A percentile compares a stretch with the other conserved stretches of the same genome.
These are phyloP conservation scores for Drosophila mulleri DNA, from an alignment of 2,888 invertebrate genomes.

Conservation along the genomic window DNA sequence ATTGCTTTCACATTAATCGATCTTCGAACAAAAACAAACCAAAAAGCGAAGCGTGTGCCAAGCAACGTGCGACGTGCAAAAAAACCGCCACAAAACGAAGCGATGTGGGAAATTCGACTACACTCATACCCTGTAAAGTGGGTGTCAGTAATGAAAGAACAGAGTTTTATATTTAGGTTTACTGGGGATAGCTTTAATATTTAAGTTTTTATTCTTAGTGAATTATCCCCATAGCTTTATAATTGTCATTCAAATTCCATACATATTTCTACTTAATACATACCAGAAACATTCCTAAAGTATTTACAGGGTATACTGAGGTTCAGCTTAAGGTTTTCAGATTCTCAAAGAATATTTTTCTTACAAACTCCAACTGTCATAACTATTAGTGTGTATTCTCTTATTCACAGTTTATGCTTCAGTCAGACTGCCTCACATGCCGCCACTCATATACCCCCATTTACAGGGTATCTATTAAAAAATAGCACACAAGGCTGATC, in stretches of 20 bases:
- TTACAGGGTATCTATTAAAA: not conserved
- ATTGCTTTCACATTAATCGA: slow-evolving; percentile 58
- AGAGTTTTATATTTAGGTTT: not conserved
- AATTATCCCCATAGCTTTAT: no score
- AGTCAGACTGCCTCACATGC: no score
- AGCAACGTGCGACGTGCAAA: slow-evolving; percentile 42
- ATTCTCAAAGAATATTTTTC: not conserved
- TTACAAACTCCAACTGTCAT: no score
- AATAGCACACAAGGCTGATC: slow-evolving; percentile 37
- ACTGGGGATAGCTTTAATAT: not conserved
- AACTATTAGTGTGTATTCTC: no score
- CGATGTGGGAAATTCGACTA: not conserved
- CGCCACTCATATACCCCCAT: no score
- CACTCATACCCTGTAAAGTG: slow-evolving; percentile 14
- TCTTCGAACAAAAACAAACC: slow-evolving; percentile 31
- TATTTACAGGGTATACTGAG: not conserved
- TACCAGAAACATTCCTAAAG: not conserved
- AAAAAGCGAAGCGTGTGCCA: slow-evolving; percentile 64
- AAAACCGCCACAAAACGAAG: not conserved
- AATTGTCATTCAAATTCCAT: no score
- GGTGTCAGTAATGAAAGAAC: not conserved
- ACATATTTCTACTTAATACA: not conserved
- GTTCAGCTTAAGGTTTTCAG: not conserved
- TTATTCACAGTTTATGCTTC: no score
- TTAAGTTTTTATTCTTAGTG: not conserved